These are phyloP conservation scores for Fistularia commersonii DNA, from an alignment of 2,797 vertebrate species.

Conservation along the genomic window DNA sequence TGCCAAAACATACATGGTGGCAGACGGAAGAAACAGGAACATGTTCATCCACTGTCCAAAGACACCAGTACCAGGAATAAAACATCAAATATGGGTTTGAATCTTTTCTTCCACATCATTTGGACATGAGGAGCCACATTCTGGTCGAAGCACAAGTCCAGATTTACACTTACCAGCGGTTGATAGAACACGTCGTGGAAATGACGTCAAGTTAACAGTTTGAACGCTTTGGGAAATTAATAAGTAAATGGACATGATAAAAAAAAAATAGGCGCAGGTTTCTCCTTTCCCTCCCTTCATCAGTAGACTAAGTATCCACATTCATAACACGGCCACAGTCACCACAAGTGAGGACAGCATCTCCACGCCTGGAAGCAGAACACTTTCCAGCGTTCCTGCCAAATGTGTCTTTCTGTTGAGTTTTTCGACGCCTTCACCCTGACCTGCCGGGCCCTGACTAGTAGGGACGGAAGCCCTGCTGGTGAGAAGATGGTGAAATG, in stretches of 20 bases:
- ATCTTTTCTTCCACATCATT: too few relatives aligned
- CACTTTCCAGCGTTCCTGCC: slow-evolving; percentile 34
- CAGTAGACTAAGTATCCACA: slow-evolving; percentile 23
- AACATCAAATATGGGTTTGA: too few relatives aligned
- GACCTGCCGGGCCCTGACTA: slow-evolving; percentile 54
- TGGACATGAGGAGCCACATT: too few relatives aligned
- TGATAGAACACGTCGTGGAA: too few relatives aligned
- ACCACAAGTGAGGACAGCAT: slow-evolving; percentile 27
- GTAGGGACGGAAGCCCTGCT: slow-evolving; percentile 48
- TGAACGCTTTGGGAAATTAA: slow-evolving; percentile 23
- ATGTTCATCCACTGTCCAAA: too few relatives aligned
- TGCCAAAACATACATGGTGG: too few relatives aligned
- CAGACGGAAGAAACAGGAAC: too few relatives aligned
- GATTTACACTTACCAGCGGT: too few relatives aligned
- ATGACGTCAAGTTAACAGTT: slow-evolving; percentile 17
- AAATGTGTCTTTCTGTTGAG: slow-evolving; percentile 36
- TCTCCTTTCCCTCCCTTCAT: slow-evolving; percentile 15
- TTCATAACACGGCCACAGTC: slow-evolving; percentile 32
- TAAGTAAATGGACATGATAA: slow-evolving; percentile 16
- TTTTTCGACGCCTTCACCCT: slow-evolving; percentile 33
- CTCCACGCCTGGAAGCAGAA: slow-evolving; percentile 19
- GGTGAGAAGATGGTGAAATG: slow-evolving; percentile 33
- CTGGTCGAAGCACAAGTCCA: too few relatives aligned
- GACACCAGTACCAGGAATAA: too few relatives aligned
- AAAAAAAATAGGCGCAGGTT: slow-evolving; percentile 20